These are phyloP conservation scores for Acridotheres tristis DNA, from an alignment of 2,797 vertebrate genomes.

Conservation along the genomic window DNA sequence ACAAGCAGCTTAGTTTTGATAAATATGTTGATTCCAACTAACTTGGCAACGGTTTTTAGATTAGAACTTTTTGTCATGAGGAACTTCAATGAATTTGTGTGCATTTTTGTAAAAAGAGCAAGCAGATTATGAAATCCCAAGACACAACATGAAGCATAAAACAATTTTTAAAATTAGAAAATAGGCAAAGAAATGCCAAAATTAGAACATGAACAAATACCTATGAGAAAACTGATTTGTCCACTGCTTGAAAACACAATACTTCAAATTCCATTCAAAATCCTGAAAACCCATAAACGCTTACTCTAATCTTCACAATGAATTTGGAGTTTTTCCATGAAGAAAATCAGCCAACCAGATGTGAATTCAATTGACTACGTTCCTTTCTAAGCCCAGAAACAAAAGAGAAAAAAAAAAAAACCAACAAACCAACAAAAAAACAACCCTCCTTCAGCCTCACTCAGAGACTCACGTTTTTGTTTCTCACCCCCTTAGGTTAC, in stretches of 20 bases:
- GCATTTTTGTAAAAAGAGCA: conserved; percentile 39
- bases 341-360: conserved; percentile 82
- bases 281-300: conserved; percentile 77
- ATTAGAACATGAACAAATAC: conserved; percentile 78
- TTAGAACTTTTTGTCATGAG: conserved; percentile 43
- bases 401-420: neutral
- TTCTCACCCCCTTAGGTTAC: neutral
- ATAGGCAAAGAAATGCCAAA: conserved; percentile 72
- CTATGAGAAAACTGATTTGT: conserved; percentile 77
- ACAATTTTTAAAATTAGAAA: conserved; percentile 70
- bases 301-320: conserved; percentile 75
- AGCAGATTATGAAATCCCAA: conserved; percentile 56
- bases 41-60: conserved; percentile 33
- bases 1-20: conserved; percentile 36
- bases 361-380: conserved; percentile 74
- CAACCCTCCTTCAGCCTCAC: neutral
- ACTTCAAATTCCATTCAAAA: conserved; percentile 79
- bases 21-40: conserved; percentile 37
- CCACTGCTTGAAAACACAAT: conserved; percentile 77
- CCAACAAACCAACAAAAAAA: neutral
- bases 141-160: conserved; percentile 59
- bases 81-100: conserved; percentile 27
- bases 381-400: conserved; percentile 63
- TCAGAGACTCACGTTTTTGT: neutral
- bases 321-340: conserved; percentile 77